phyloP scores from a whole-genome alignment of 2,888 invertebrate species.

The Siphlonurus alternatus region DNA sequence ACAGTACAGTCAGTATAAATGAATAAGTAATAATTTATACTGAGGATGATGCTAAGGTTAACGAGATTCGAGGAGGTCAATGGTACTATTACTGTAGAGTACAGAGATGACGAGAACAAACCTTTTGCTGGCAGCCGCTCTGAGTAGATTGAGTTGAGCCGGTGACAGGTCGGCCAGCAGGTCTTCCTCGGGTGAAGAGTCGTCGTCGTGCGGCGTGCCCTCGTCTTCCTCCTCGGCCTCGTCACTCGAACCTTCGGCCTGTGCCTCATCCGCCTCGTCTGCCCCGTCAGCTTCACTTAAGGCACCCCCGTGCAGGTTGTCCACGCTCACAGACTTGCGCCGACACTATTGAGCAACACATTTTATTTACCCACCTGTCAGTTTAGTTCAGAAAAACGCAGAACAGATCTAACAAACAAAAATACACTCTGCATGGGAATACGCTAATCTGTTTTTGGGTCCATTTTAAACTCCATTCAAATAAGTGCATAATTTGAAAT shows the following conservation, averaged over 20 bases:
- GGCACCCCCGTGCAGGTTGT: background rate
- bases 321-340: background rate
- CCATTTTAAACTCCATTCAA: too few relatives aligned
- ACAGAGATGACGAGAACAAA: background rate
- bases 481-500: too few relatives aligned
- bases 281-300: conserved; percentile 2
- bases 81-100: too few relatives aligned
- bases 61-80: too few relatives aligned
- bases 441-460: too few relatives aligned
- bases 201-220: conserved; percentile 25
- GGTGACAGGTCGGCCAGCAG: background rate
- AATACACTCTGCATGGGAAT: too few relatives aligned
- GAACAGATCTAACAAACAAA: too few relatives aligned
- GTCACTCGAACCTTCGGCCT: conserved; percentile 27
- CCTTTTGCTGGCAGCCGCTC: background rate
- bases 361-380: too few relatives aligned
- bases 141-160: background rate
- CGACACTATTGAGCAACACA: background rate
- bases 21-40: too few relatives aligned
- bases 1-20: too few relatives aligned
- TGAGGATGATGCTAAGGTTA: too few relatives aligned
- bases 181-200: background rate
- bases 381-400: too few relatives aligned
- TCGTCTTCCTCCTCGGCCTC: conserved; percentile 25
- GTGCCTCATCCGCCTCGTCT: conserved; percentile 26